Percentiles rank a stretch among this genome's conserved stretches.
These are phyloP conservation scores for Parapristionchus giblindavisi DNA, from an alignment of 2,888 invertebrate genomes.

Conservation along the genomic window DNA sequence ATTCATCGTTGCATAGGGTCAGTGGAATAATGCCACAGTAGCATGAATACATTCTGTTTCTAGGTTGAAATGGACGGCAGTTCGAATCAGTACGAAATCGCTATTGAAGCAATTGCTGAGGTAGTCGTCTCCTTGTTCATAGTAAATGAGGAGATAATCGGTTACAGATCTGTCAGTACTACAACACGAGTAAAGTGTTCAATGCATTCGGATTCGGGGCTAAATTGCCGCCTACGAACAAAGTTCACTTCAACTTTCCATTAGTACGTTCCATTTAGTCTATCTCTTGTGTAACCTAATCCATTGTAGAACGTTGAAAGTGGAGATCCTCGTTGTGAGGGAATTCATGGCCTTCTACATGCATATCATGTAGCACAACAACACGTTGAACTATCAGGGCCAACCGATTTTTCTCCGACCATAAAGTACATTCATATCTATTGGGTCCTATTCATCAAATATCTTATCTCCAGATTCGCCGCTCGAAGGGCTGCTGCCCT, in stretches of 20 bases:
- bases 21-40: constrained; percentile 23
- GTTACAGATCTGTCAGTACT: constrained; percentile 60
- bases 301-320: constrained; percentile 73
- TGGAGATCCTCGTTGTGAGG: constrained; percentile 74
- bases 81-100: constrained; percentile 62
- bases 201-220: constrained; percentile 74
- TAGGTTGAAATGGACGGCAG: constrained; percentile 37
- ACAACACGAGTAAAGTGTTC: constrained; percentile 57
- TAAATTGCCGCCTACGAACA: constrained; percentile 72
- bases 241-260: constrained; percentile 66
- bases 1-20: constrained; percentile 55
- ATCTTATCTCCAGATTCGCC: constrained; percentile 46
- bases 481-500: constrained; percentile 53
- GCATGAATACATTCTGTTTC: neutral
- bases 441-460: neutral
- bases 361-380: constrained; percentile 73
- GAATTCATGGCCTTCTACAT: constrained; percentile 73
- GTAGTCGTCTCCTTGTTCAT: neutral
- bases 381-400: constrained; percentile 74
- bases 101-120: constrained; percentile 58
- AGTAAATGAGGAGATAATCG: neutral
- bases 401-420: constrained; percentile 76
- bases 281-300: neutral
- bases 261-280: constrained; percentile 43
- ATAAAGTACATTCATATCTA: constrained; percentile 72